phyloP scores from a whole-genome alignment of 2,888 invertebrate genomes.

The Mythimna albipuncta region DNA sequence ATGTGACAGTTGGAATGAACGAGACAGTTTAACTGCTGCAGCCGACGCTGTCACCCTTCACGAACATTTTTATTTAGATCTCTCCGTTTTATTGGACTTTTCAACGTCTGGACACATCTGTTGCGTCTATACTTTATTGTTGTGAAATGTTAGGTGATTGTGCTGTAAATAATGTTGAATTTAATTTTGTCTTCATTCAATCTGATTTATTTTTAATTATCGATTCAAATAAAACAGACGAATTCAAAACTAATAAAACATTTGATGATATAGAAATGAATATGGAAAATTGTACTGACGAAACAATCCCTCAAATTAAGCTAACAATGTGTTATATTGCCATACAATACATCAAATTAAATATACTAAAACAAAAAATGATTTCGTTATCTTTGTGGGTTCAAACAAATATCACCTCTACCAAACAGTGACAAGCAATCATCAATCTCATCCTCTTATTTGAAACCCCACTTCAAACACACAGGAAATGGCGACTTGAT shows the following conservation, averaged over 20 bases:
- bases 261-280: no score
- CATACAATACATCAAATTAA: background rate
- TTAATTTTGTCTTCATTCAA: no score
- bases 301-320: no score
- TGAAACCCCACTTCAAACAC: slow-evolving; percentile 17
- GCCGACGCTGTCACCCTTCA: slow-evolving; percentile 55
- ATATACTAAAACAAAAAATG: background rate
- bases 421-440: slow-evolving; percentile 28
- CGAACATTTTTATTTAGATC: slow-evolving; percentile 63
- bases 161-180: slow-evolving; percentile 23
- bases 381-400: background rate
- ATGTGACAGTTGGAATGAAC: slow-evolving; percentile 63
- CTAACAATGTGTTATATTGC: no score
- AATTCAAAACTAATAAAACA: no score
- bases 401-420: background rate
- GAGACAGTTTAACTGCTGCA: slow-evolving; percentile 55
- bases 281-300: no score
- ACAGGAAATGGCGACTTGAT: slow-evolving; percentile 51
- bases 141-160: slow-evolving; percentile 2
- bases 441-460: slow-evolving; percentile 31
- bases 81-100: slow-evolving; percentile 57
- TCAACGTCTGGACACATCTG: slow-evolving; percentile 52
- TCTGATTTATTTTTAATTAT: no score
- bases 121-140: slow-evolving; percentile 18
- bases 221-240: no score